Evolutionary conservation across 1,140 invertebrate genomes (phyloP).

Genomic region (Trichoplusia ni): DNA sequence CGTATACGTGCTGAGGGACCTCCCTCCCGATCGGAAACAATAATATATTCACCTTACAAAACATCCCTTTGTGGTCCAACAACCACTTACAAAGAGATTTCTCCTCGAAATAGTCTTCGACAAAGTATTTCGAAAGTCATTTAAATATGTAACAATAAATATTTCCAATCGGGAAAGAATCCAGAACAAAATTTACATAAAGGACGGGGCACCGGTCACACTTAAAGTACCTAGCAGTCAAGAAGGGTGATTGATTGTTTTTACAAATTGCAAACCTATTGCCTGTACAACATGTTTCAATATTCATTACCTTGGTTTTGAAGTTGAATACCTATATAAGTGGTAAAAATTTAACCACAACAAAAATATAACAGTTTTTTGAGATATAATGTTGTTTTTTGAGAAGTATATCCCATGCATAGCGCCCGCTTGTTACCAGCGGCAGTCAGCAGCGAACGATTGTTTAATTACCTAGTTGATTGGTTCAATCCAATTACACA

Average conservation of each 20-base stretch:
- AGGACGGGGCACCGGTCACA: constrained; percentile 25
- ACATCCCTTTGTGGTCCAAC: too few species aligned
- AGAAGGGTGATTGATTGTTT: constrained; percentile 22
- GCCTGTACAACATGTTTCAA: constrained; percentile 8
- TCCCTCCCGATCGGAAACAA: constrained; percentile 23
- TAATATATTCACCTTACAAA: too few species aligned
- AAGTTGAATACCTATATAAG: neutral
- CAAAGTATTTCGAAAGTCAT: constrained; percentile 4
- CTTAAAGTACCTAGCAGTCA: constrained; percentile 12
- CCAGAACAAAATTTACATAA: constrained; percentile 19
- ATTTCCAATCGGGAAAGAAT: constrained; percentile 26
- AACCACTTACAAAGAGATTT: neutral
- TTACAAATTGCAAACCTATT: constrained; percentile 15
- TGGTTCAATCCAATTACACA: constrained; percentile 18
- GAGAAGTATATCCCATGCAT: constrained; percentile 6
- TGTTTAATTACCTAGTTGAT: constrained; percentile 20
- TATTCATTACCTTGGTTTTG: neutral
- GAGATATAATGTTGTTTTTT: neutral
- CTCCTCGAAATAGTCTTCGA: neutral
- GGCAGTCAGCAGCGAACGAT: neutral
- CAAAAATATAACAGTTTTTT: too few species aligned
- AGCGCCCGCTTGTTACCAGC: neutral
- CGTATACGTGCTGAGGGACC: constrained; percentile 5
- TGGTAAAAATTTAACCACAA: too few species aligned
- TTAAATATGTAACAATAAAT: constrained; percentile 21